A percentile compares a stretch with the other conserved stretches of the same genome.
Evolutionary conservation across 2,113 vertebrate genomes (phyloP).

Genomic region (Urocitellus parryii): DNA sequence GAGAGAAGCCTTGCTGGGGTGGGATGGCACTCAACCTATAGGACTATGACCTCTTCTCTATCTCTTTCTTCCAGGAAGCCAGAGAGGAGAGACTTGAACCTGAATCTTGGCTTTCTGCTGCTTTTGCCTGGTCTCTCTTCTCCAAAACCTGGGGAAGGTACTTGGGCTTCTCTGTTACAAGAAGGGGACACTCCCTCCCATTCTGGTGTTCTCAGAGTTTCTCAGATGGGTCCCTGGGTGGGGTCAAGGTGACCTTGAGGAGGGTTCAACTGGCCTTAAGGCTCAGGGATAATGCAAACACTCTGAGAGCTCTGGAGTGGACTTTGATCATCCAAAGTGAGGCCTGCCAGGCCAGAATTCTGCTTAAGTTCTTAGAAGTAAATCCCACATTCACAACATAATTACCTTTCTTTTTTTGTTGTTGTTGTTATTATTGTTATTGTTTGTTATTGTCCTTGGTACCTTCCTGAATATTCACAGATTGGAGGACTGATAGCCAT

Average conservation of each 20-base stretch:
- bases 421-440: neutral
- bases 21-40: neutral
- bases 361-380: neutral
- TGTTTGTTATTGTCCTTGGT: neutral
- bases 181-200: neutral
- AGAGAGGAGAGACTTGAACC: neutral
- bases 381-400: neutral
- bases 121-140: neutral
- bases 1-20: neutral
- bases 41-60: rapidly evolving
- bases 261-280: neutral
- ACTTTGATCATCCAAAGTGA: neutral
- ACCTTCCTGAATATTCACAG: neutral
- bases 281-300: no score
- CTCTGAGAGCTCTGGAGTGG: neutral
- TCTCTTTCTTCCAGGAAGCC: neutral
- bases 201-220: neutral
- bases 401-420: neutral
- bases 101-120: neutral
- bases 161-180: neutral
- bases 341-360: neutral
- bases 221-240: neutral
- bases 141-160: neutral
- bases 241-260: neutral
- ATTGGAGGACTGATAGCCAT: neutral